Conservation (phyloP, 1,140 invertebrate genomes). For the Arion vulgaris region DNA sequence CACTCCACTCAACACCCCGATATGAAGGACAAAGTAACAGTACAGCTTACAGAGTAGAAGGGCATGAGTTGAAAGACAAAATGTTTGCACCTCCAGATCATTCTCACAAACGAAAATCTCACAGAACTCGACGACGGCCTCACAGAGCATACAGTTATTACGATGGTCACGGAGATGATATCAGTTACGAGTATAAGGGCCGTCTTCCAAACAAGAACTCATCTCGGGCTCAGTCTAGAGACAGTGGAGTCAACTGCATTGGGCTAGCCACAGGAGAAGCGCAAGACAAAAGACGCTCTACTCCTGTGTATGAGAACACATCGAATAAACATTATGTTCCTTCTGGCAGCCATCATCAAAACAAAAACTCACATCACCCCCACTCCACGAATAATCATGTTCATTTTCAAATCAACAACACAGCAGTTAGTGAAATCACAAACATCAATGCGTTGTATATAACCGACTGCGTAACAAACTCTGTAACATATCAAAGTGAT, state of each 20-base stretch:
- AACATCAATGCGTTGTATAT: not conserved
- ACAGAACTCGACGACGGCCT: conserved; percentile 48
- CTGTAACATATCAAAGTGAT: conserved; percentile 23
- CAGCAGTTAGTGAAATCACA: not conserved
- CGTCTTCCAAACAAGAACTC: conserved; percentile 63
- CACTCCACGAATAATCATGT: conserved; percentile 11
- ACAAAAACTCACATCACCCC: not conserved
- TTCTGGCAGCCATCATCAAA: not conserved
- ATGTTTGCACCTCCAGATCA: conserved; percentile 29
- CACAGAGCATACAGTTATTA: conserved; percentile 45
- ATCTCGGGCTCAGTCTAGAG: conserved; percentile 53
- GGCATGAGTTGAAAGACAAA: conserved; percentile 34
- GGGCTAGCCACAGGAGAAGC: conserved; percentile 46
- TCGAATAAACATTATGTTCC: not conserved
- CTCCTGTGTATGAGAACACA: conserved; percentile 27
- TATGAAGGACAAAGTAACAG: conserved; percentile 40
- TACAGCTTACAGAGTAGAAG: conserved; percentile 28
- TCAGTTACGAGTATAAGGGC: conserved; percentile 64
- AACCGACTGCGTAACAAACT: not conserved
- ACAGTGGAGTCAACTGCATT: conserved; percentile 68
- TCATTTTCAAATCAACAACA: conserved; percentile 25
- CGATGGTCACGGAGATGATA: conserved; percentile 53
- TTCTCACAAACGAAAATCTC: conserved; percentile 43
- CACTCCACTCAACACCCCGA: conserved; percentile 47
- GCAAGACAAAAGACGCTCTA: conserved; percentile 5